Conservation (phyloP, 2,797 vertebrate species). For the Pygocentrus nattereri region DNA sequence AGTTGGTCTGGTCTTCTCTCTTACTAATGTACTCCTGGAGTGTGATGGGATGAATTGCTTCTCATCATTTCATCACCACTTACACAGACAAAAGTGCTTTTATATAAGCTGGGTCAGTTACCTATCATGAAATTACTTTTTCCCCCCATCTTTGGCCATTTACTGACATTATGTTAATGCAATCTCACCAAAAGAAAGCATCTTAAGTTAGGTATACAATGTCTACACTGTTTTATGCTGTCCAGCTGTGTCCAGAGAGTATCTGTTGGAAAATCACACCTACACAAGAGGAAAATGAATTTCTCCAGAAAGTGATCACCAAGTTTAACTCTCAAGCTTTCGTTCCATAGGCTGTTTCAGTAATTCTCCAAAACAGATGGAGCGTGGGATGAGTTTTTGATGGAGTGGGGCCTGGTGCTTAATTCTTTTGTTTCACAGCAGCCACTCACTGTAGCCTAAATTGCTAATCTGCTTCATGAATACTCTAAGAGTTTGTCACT, state of each 20-base stretch:
- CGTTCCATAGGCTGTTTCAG: not conserved
- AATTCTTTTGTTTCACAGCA: not conserved
- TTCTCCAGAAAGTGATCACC: not conserved
- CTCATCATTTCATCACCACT: slow-evolving; percentile 62
- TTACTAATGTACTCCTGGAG: slow-evolving; percentile 67
- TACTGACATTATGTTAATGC: not conserved
- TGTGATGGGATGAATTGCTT: slow-evolving; percentile 71
- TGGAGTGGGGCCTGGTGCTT: not conserved
- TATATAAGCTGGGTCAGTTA: slow-evolving; percentile 14
- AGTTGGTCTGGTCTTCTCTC: slow-evolving; percentile 65
- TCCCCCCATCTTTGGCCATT: not conserved
- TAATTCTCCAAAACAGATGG: not conserved
- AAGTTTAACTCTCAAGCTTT: not conserved
- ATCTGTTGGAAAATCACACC: slow-evolving; percentile 1
- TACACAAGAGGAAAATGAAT: not conserved
- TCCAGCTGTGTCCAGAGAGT: not conserved
- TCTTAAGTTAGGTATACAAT: not conserved
- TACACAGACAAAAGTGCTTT: slow-evolving; percentile 22
- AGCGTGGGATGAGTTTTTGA: not conserved
- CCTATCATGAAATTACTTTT: not conserved
- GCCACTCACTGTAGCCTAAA: not conserved
- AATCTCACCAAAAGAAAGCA: too few relatives aligned
- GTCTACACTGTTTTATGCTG: not conserved
- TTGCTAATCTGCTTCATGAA: not conserved
- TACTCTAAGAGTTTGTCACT: not conserved